These are phyloP conservation scores for Melitaea cinxia DNA, from an alignment of 1,140 invertebrate genomes.

Conservation along the genomic window DNA sequence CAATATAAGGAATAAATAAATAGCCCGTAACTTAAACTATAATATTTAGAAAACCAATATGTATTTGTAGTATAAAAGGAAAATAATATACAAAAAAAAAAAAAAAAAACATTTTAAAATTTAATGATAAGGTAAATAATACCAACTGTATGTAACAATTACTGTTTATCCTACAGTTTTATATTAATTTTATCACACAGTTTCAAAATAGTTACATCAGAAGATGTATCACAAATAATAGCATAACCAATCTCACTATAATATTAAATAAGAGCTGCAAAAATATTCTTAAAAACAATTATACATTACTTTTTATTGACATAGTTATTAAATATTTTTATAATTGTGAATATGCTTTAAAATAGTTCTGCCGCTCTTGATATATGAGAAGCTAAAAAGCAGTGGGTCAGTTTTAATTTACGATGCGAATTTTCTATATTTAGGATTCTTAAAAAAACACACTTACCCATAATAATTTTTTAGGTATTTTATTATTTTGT, in stretches of 20 bases:
- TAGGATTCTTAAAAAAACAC: neutral
- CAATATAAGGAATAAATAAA: no score
- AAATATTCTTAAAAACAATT: conserved; percentile 14
- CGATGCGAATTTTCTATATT: neutral
- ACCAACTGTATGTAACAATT: no score
- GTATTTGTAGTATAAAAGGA: no score
- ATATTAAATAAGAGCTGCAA: conserved; percentile 13
- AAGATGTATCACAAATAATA: neutral
- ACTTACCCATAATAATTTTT: neutral
- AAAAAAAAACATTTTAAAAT: no score
- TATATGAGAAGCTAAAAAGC: conserved; percentile 64
- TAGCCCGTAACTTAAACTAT: no score
- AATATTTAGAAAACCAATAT: no score
- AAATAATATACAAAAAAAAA: no score
- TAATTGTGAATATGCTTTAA: neutral
- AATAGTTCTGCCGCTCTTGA: conserved; percentile 33
- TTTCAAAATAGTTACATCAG: no score
- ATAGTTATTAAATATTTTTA: no score
- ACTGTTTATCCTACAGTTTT: no score
- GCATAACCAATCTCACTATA: conserved; percentile 25
- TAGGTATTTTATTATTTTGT: neutral
- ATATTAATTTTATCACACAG: no score
- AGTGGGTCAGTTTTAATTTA: conserved; percentile 14
- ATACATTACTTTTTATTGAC: neutral
- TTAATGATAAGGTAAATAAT: no score